Base-by-base conservation (phyloP, 2,888 invertebrate genomes). In the Chrysolina haemoptera region DNA sequence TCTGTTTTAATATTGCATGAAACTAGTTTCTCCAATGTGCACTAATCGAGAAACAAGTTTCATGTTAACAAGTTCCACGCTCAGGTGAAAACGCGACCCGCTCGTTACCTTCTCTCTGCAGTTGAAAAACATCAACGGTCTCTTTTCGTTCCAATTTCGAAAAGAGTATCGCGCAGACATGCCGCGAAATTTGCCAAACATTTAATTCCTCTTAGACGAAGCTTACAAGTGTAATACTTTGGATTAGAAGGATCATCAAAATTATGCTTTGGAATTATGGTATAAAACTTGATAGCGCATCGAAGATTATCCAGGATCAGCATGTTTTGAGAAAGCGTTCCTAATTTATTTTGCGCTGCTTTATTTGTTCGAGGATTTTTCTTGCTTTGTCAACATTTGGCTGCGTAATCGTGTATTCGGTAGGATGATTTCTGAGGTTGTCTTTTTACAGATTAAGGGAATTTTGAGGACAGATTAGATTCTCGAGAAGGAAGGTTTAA, bases 221-320 rank as follows among this genome's bases (percentile, higher is more conserved):
- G 86, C 87, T 87, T 86, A 87, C 85, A 83, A 85, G 85, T 86
- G 87, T 88, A 88, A 88, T 87, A 86, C 88, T 87, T 84, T 78
- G 87, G 88, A 87, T 87, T 88, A 87, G 84, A 80, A 81, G 86
- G 88, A 88, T 88, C 88, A 88, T 88, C 88, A 88, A 88, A 88
- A 88, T 88, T 88, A 87, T 88, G 87, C 88, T 86, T 83, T 82
- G 88, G 88, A 86, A 88, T 88, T 88, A 88, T 86, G 86, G 87
- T 86, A 87, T 88, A 88, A 88, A 88, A 88, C 87, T 88, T 88
- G 88, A 88, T 88, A 88, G 88, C 87, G 85, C 87, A 87, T 87
- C 87, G 87, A 88, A 88, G 88, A 88, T 88, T 88, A 88, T 84
- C 84, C 84, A 75, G 88, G 87, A 87, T 88, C 87, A 87, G 84